Evolutionary conservation across 2,797 vertebrate genomes (phyloP), one percentile per base, ranked within the genome.

Genomic region (Microctenopoma steveboyesi): DNA sequence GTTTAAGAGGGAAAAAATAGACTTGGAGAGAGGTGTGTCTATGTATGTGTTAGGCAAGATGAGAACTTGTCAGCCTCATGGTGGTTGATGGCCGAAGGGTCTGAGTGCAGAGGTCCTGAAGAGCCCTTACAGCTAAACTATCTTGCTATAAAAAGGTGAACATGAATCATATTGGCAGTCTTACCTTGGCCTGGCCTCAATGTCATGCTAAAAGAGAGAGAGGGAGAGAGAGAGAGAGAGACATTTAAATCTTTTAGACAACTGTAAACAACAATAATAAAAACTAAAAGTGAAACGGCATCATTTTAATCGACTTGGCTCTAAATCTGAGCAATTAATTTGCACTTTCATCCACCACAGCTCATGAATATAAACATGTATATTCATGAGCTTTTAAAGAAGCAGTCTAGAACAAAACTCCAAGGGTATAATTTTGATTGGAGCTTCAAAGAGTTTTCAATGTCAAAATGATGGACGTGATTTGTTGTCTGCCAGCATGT

Each of bases 121-220:
- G 62, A 51, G 63, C 67, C 45, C 53, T 83, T 43, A 47, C 51
- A 7, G 28, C 67, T 85, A 57, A 71, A 74, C 53, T 68, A 40
- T 64, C 35, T 14, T 51, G 27, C 60, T 74, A 73, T 55, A 76
- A 80, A 75, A 85, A 78, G 72, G 54, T 78, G 50, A 85, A 50
- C 53, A 77, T 83, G 56, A 89, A 83, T 79, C 73, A 86, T 12
- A 27, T 0, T 55, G 68, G 66, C 66, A 76, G 52, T 88, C 93
- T 95, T 95, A 95, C 94, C 94, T 92, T 73, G 68, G 78, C 85
- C 93, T 93, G 79, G 93, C 91, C 75, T 95, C 95, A 68, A 92
- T 79, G 69, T 89, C 89, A 77, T 87, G 85, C 88, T 92, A 85
- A 71, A 88, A 87, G 92, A 43, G 82, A 69, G 28, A 49, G 52